These are phyloP conservation scores for Sialia sialis DNA, from an alignment of 2,113 vertebrate species.

Conservation along the genomic window DNA sequence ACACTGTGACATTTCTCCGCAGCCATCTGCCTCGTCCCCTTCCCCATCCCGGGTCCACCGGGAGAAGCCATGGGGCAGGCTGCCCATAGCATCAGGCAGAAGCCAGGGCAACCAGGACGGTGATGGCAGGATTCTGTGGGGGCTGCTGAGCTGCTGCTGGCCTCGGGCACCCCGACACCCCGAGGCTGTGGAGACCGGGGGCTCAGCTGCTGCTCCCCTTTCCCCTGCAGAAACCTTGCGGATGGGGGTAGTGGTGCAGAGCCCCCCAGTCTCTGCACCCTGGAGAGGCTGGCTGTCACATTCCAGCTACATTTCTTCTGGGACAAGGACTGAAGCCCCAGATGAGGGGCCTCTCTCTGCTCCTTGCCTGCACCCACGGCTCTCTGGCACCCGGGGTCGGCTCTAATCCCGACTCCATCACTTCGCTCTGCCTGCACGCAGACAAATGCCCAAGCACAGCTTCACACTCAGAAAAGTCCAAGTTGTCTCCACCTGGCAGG, in stretches of 20 bases:
- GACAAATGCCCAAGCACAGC: constrained; percentile 41
- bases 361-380: neutral
- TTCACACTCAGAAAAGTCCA: constrained; percentile 32
- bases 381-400: neutral
- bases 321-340: neutral
- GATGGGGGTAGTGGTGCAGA: neutral
- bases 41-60: neutral
- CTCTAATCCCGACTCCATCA: neutral
- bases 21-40: fast-evolving
- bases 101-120: fast-evolving
- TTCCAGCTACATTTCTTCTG: fast-evolving
- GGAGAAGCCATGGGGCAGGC: neutral
- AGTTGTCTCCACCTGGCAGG: constrained; percentile 59
- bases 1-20: fast-evolving
- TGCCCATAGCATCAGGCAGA: neutral
- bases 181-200: fast-evolving
- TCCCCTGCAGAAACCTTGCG: neutral
- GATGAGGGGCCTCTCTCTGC: neutral
- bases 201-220: neutral
- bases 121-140: neutral
- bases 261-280: neutral
- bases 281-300: neutral
- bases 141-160: neutral
- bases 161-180: neutral
- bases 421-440: neutral